Conservation (phyloP, 2,888 invertebrate species). For the Diplolepis rosae region DNA sequence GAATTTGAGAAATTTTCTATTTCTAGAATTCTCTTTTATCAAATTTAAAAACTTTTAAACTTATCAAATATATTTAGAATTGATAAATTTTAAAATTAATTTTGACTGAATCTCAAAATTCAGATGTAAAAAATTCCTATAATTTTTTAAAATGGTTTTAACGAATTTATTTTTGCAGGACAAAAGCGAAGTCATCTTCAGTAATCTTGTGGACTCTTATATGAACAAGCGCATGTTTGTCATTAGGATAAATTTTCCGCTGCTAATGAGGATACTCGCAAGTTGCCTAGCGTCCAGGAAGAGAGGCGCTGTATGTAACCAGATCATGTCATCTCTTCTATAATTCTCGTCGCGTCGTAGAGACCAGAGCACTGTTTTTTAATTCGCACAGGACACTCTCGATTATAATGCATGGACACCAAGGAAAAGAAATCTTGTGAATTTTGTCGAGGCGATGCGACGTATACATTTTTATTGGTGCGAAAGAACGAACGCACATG, state of each 20-base stretch:
- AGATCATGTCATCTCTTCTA: background rate
- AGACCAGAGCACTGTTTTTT: slow-evolving; percentile 56
- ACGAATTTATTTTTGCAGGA: background rate
- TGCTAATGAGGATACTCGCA: slow-evolving; percentile 44
- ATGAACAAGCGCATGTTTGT: slow-evolving; percentile 57
- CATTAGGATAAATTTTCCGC: slow-evolving; percentile 66
- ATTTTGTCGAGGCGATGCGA: background rate
- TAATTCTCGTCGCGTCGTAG: background rate
- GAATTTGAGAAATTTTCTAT: background rate
- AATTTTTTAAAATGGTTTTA: background rate
- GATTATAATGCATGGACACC: slow-evolving; percentile 55
- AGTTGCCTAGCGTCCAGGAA: background rate
- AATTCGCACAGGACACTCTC: slow-evolving; percentile 52
- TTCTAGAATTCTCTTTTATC: background rate
- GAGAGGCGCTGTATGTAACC: background rate
- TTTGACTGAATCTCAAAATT: background rate
- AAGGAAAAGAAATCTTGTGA: slow-evolving; percentile 24
- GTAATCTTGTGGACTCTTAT: background rate
- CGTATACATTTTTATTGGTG: slow-evolving; percentile 25
- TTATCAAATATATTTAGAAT: too few species aligned
- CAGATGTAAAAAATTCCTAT: background rate
- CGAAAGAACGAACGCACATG: slow-evolving; percentile 6
- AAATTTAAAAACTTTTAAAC: background rate
- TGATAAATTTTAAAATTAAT: too few species aligned
- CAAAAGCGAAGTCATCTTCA: background rate